These are phyloP conservation scores for Anoplophora glabripennis DNA, from an alignment of 1,140 invertebrate genomes.

Conservation along the genomic window DNA sequence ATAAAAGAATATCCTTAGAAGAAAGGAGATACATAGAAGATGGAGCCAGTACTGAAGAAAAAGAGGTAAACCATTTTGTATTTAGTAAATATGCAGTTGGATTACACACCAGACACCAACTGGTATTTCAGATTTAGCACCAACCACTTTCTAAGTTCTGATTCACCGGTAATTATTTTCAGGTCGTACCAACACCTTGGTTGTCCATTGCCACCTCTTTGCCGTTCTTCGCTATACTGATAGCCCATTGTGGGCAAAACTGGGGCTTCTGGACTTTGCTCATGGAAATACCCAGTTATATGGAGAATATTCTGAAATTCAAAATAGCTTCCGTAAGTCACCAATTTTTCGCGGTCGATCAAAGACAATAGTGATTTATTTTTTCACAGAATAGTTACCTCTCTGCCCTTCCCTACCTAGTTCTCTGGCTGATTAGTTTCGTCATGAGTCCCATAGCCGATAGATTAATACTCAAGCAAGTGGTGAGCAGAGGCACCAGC, in stretches of 20 bases:
- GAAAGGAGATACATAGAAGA: constrained; percentile 64
- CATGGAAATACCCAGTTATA: constrained; percentile 86
- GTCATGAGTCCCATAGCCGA: constrained; percentile 63
- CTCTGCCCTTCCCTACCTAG: constrained; percentile 75
- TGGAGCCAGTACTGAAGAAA: constrained; percentile 51
- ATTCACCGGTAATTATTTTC: constrained; percentile 18
- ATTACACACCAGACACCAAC: too few relatives aligned
- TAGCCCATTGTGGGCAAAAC: constrained; percentile 81
- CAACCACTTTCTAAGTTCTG: too few relatives aligned
- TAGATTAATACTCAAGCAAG: constrained; percentile 55
- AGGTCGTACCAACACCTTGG: constrained; percentile 64
- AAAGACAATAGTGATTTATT: neutral
- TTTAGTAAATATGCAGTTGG: too few relatives aligned
- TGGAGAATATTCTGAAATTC: constrained; percentile 76
- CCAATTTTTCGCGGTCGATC: neutral
- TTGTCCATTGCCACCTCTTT: constrained; percentile 67
- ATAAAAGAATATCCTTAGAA: constrained; percentile 55
- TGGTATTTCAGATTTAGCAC: too few relatives aligned
- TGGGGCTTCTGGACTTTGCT: constrained; percentile 92
- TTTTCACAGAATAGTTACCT: constrained; percentile 66
- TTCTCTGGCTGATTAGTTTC: constrained; percentile 66
- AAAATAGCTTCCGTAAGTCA: constrained; percentile 59
- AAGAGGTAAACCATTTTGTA: constrained; percentile 51
- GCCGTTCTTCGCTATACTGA: constrained; percentile 77
- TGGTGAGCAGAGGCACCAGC: constrained; percentile 52